Evolutionary conservation across 1,140 invertebrate genomes (phyloP).

Genomic region (Campoletis sonorensis): DNA sequence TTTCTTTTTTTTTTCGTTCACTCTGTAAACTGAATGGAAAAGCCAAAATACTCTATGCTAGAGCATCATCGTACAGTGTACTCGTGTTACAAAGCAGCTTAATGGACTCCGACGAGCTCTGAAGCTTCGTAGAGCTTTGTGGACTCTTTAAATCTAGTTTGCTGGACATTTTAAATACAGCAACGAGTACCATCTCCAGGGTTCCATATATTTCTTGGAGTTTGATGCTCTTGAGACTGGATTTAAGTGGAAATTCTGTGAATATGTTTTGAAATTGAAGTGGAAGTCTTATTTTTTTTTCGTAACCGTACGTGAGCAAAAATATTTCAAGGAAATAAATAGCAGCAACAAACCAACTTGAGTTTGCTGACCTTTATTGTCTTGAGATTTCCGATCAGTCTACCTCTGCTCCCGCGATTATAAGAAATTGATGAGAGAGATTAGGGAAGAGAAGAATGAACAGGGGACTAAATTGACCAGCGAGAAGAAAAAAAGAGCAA

Average conservation of each 20-base stretch:
- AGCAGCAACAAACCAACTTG: too few species aligned
- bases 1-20: slow-evolving; percentile 20
- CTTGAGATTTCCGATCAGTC: too few species aligned
- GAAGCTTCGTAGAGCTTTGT: neutral
- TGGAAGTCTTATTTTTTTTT: too few species aligned
- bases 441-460: slow-evolving; percentile 22
- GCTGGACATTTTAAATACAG: neutral
- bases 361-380: too few species aligned
- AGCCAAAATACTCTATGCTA: slow-evolving; percentile 3
- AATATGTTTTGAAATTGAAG: too few species aligned
- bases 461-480: slow-evolving; percentile 35
- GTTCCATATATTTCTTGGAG: too few species aligned
- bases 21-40: slow-evolving; percentile 19
- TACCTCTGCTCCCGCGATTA: neutral
- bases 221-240: too few species aligned
- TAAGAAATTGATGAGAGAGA: neutral
- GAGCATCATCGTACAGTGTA: neutral
- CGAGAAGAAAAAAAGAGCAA: slow-evolving; percentile 14
- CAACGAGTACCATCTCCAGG: too few species aligned
- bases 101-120: neutral
- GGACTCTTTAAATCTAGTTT: neutral
- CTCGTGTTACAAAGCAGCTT: slow-evolving; percentile 1
- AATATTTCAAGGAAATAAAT: too few species aligned
- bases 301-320: too few species aligned
- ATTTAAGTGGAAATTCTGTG: too few species aligned